phyloP scores from a whole-genome alignment of 2,888 invertebrate genomes.

The Polydrusus tereticollis region DNA sequence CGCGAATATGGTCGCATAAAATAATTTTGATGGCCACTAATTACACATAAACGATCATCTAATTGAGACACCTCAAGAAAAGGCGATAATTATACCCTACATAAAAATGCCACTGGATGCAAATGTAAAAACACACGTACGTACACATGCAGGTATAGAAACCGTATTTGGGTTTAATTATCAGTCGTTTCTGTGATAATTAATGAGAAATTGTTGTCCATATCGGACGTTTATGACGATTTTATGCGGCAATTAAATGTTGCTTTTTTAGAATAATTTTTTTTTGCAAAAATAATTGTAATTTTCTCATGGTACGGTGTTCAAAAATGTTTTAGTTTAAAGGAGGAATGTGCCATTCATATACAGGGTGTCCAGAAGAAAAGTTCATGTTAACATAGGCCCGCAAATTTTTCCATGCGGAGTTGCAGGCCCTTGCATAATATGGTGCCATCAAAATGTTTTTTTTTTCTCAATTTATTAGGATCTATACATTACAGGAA shows the following conservation, averaged over 20 bases:
- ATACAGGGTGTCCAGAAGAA: no score
- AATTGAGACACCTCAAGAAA: slow-evolving; percentile 42
- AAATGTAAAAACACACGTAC: slow-evolving; percentile 26
- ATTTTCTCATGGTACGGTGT: neutral
- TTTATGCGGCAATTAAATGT: slow-evolving; percentile 25
- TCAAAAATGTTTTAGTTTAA: no score
- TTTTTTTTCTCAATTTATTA: no score
- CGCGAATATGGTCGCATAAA: slow-evolving; percentile 19
- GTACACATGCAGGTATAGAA: slow-evolving; percentile 28
- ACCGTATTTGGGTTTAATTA: slow-evolving; percentile 41
- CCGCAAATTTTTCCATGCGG: no score
- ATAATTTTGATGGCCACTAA: slow-evolving; percentile 35
- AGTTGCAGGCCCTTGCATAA: no score
- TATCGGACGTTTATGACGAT: slow-evolving; percentile 23
- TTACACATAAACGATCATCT: slow-evolving; percentile 37
- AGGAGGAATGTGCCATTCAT: no score
- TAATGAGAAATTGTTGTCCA: slow-evolving; percentile 36
- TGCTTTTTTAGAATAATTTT: slow-evolving; percentile 14
- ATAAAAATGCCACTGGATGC: slow-evolving; percentile 43
- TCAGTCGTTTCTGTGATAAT: slow-evolving; percentile 35
- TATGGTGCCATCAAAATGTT: no score
- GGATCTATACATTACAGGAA: no score
- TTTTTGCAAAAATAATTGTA: neutral
- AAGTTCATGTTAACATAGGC: no score
- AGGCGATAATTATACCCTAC: slow-evolving; percentile 41